Base-by-base conservation (phyloP, 2,113 vertebrate species). In the Crocuta crocuta region DNA sequence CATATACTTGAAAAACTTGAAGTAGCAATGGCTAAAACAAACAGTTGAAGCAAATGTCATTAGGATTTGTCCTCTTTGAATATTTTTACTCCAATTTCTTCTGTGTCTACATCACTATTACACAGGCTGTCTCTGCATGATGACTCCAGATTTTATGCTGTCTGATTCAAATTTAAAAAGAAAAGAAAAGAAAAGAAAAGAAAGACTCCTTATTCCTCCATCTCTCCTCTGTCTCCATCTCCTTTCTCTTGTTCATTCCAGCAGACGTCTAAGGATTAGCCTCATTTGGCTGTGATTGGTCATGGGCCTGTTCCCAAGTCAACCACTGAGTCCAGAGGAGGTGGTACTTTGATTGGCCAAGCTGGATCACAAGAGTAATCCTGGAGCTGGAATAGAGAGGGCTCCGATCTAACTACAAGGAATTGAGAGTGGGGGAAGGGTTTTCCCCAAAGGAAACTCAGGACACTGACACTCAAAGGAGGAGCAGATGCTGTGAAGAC, bases 391-490 rank as follows among this genome's bases (percentile, higher is more conserved):
- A 74, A 61, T 1, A 48, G 19, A 87, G 33, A 82, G 12, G 12
- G 2, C 13, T 19, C 21, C 50, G 61, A 70, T 39, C 53, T 53
- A 53, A 50, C 16, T n/a, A 65, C 13, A 48, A 55, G 48, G 7
- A 31, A 45, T 35, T 11, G 43, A 50, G 7, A 26, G 3, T 50
- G 0, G 19, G 6, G 33, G 2, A 31, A 33, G 4, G 5, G 2
- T 23, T 7, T 4, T 87, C 24, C 5, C 50, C 10, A 39, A 82
- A 98, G 86, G 39, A 79, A 61, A 65, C 26, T 45, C 24, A 3
- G 39, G n/a, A 87, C 12, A 10, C 70, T 73, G 68, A 74, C 24
- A 12, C 15, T 5, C 39, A 65, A 53, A 71, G 68, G 24, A 2
- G 33, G 31, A 86, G 26, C 4, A 71, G 61, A 73, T 31, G 6